phyloP scores from a whole-genome alignment of 2,888 invertebrate genomes.

The Miltochrista miniata region DNA sequence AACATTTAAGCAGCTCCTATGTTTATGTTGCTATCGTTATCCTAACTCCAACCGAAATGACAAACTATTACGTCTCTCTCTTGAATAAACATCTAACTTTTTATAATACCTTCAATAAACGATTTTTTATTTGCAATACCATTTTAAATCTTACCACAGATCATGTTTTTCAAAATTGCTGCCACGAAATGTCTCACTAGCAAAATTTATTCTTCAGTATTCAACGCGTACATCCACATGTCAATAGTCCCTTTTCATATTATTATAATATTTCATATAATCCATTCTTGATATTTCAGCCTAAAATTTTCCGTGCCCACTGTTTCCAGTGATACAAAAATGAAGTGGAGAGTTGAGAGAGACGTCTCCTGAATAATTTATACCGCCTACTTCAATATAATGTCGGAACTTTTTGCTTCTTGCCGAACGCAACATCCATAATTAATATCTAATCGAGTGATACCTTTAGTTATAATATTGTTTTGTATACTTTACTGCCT shows the following conservation, averaged over 20 bases:
- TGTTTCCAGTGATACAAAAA: constrained; percentile 17
- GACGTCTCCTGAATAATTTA: constrained; percentile 44
- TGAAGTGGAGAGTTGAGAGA: too few species aligned
- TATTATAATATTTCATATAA: constrained; percentile 3
- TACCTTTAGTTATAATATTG: constrained; percentile 22
- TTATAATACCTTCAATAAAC: too few species aligned
- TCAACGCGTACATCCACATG: constrained; percentile 5
- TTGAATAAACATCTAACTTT: too few species aligned
- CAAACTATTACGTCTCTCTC: too few species aligned
- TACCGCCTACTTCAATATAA: constrained; percentile 41
- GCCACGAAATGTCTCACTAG: too few species aligned
- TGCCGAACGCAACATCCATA: constrained; percentile 50
- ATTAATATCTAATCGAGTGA: constrained; percentile 35
- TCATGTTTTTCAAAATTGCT: too few species aligned
- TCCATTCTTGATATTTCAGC: constrained; percentile 12
- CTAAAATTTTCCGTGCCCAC: constrained; percentile 14
- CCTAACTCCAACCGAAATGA: too few species aligned
- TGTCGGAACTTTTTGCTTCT: constrained; percentile 52
- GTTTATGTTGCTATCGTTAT: too few species aligned
- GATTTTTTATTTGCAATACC: too few species aligned
- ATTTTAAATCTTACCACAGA: too few species aligned
- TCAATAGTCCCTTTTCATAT: constrained; percentile 7
- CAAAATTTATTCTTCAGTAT: background rate
- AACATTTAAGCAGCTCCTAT: too few species aligned
- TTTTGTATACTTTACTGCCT: constrained; percentile 17